Conservation (phyloP, 1,140 invertebrate species). For the Orchestia grillus region DNA sequence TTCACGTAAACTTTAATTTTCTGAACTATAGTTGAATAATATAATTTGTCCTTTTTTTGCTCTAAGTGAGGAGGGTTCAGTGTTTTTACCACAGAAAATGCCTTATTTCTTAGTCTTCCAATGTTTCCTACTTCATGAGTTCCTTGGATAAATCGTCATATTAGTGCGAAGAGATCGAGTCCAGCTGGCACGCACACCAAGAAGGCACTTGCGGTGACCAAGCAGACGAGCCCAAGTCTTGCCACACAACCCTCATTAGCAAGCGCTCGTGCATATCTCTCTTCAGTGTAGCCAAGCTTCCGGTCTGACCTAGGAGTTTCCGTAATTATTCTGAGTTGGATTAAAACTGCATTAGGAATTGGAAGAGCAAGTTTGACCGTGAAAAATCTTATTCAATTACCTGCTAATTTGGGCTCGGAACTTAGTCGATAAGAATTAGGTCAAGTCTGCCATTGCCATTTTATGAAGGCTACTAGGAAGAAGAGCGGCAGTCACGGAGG, state of each 20-base stretch:
- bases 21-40: not conserved
- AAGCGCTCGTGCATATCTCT: not conserved
- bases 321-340: not conserved
- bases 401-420: not conserved
- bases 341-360: not conserved
- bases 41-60: not conserved
- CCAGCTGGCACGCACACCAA: not conserved
- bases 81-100: not conserved
- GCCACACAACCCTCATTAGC: not conserved
- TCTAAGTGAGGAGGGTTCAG: not conserved
- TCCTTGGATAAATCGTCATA: not conserved
- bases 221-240: not conserved
- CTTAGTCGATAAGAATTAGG: slow-evolving; percentile 8
- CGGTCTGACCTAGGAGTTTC: not conserved
- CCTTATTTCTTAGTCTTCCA: not conserved
- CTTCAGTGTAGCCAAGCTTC: not conserved
- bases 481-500: not conserved
- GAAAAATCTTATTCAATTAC: not conserved
- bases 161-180: not conserved
- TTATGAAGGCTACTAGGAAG: not conserved
- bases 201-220: not conserved
- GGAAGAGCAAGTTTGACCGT: not conserved
- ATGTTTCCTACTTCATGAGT: not conserved
- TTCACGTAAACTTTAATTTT: not conserved
- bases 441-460: not conserved